phyloP scores from a whole-genome alignment of 2,888 invertebrate genomes.

The Erpobdella octoculata region DNA sequence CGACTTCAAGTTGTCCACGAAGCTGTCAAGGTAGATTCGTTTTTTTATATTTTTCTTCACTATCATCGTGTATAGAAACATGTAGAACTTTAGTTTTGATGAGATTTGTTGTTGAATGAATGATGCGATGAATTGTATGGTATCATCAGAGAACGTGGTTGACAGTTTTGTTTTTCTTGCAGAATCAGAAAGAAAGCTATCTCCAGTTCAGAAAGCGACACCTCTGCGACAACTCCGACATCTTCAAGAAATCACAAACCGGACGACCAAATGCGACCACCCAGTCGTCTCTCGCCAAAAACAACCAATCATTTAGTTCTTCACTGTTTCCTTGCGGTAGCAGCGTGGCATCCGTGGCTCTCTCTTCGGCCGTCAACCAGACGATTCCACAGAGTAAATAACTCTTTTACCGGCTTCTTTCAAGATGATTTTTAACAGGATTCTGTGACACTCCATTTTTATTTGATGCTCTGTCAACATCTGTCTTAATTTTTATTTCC shows the following conservation, averaged over 20 bases:
- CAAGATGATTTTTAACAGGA: background rate
- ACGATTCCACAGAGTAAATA: background rate
- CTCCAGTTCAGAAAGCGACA: background rate
- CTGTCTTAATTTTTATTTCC: background rate
- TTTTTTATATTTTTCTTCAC: background rate
- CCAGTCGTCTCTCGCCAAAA: background rate
- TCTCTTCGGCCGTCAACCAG: background rate
- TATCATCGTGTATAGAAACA: no score
- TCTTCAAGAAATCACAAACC: background rate
- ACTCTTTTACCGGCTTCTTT: background rate
- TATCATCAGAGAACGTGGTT: no score
- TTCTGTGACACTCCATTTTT: no score
- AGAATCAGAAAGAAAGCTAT: background rate
- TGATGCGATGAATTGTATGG: no score
- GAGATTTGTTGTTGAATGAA: background rate
- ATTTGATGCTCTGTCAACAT: background rate
- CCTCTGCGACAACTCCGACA: background rate
- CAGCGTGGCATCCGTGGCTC: background rate
- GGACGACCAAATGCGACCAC: background rate
- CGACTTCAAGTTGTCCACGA: conserved; percentile 71
- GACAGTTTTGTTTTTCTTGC: background rate
- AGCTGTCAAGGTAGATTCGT: conserved; percentile 58
- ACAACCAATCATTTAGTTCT: background rate
- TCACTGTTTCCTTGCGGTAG: background rate
- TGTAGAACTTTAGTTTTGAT: background rate